Percentiles rank a stretch among this genome's conserved stretches.
Evolutionary conservation across 2,113 vertebrate species (phyloP).

Genomic region (Urocynchramus pylzowi): DNA sequence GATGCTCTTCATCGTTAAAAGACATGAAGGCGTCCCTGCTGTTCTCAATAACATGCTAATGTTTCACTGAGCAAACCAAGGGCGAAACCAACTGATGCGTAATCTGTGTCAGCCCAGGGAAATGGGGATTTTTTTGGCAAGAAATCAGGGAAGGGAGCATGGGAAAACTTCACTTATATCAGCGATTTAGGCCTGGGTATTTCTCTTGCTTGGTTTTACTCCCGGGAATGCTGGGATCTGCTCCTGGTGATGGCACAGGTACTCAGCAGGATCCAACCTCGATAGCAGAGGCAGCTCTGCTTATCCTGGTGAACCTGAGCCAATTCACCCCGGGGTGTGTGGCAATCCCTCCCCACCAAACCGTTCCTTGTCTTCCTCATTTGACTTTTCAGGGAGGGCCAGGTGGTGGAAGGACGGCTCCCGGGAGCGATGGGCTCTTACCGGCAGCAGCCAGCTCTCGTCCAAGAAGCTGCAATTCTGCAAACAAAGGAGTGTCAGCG

Average conservation of each 20-base stretch:
- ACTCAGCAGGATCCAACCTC: background rate
- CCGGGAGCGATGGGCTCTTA: constrained; percentile 3
- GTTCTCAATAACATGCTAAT: background rate
- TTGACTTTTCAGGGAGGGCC: background rate
- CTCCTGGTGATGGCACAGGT: accelerated
- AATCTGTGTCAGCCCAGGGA: background rate
- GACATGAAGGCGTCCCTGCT: background rate
- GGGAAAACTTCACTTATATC: background rate
- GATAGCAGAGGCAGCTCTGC: background rate
- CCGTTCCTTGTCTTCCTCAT: background rate
- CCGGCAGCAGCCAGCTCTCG: constrained; percentile 81
- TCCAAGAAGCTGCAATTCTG: constrained; percentile 86
- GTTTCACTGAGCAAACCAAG: background rate
- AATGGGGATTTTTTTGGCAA: background rate
- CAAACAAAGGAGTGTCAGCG: background rate
- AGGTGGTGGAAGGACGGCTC: accelerated
- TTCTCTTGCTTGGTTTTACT: background rate
- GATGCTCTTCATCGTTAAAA: background rate
- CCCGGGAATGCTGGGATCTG: background rate
- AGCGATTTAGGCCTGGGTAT: background rate
- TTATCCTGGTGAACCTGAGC: background rate
- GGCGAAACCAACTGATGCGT: accelerated
- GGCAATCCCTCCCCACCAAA: background rate
- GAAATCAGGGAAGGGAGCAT: background rate
- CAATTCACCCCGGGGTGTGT: accelerated